Conservation (phyloP, 2,113 vertebrate species). For the Chaenocephalus aceratus region DNA sequence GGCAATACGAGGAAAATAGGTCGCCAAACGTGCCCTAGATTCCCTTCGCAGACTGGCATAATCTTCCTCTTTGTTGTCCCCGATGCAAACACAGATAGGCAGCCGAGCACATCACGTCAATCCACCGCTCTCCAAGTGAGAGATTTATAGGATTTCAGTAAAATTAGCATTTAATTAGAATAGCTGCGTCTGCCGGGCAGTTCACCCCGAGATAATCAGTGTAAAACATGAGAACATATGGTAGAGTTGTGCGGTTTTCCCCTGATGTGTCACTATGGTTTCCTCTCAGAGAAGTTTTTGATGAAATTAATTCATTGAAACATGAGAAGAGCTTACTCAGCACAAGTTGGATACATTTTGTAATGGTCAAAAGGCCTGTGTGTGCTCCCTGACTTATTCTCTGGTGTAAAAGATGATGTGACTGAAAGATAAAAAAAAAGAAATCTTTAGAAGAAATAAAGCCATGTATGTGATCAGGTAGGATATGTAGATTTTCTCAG, state of each 20-base stretch:
- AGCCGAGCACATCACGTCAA: slow-evolving; percentile 37
- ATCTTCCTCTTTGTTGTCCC: slow-evolving; percentile 74
- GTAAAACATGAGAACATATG: slow-evolving; percentile 49
- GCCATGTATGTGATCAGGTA: slow-evolving; percentile 12
- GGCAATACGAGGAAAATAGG: slow-evolving; percentile 50
- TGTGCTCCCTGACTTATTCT: background rate
- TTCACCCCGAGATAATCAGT: slow-evolving; percentile 35
- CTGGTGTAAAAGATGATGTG: slow-evolving; percentile 10
- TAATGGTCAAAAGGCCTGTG: slow-evolving; percentile 42
- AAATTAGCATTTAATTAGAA: slow-evolving; percentile 61
- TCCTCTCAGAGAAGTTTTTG: slow-evolving; percentile 59
- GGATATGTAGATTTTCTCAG: background rate
- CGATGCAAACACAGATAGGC: slow-evolving; percentile 51
- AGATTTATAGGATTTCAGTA: slow-evolving; percentile 51
- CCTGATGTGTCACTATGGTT: slow-evolving; percentile 70
- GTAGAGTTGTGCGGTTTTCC: slow-evolving; percentile 62
- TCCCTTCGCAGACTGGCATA: slow-evolving; percentile 58
- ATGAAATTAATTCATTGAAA: slow-evolving; percentile 67
- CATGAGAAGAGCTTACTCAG: slow-evolving; percentile 40
- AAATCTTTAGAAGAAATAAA: background rate
- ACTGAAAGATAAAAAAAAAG: background rate
- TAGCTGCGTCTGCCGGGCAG: slow-evolving; percentile 26
- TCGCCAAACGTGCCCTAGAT: slow-evolving; percentile 72
- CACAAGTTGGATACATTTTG: slow-evolving; percentile 41
- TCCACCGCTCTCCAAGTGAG: slow-evolving; percentile 8